Evolutionary conservation across 1,140 invertebrate species (phyloP), one percentile per base, ranked within the genome.

Genomic region (Penaeus vannamei): DNA sequence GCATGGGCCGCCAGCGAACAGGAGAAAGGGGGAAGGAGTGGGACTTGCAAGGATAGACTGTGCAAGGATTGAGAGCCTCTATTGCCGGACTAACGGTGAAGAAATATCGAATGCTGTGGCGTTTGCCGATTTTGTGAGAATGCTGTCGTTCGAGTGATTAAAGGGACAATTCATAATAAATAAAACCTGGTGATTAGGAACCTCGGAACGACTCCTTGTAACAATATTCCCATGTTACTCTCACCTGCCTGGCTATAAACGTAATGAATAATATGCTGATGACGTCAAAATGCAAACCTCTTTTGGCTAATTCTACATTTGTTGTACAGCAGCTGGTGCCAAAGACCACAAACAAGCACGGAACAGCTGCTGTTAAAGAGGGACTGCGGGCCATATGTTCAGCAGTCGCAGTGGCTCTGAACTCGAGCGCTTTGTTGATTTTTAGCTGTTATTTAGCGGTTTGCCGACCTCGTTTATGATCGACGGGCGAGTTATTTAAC

Each of bases 341-440:
- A 84, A 77, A 66, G 36, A 84, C 81, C 81, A 64, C 81, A 62
- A 60, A 76, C 66, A 60, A 76, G 60, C 69, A 46, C 86, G 62
- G 64, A 64, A 81, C 86, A 84, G 81, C 86, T 84, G 86, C 59
- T n/a, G 46, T 62, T 66, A 26, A 60, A 46, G 53, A 76, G 84
- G 36, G 46, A 60, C 14, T 29, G 46, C 42, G 53, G 84, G 69
- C 72, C 72, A 84, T 84, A 69, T 84, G 83, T 42, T 84, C n/a
- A 42, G 53, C 61, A 12, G 29, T 46, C 64, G 7, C 32, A 10
- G 64, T 17, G n/a, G 29, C n/a, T 29, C 69, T 61, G 36, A 46
- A 36, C 14, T 64, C 60, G 83, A 59, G 53, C 23, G 23, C 42
- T 76, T 32, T 32, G 19, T 76, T 29, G 29, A 76, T 12, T 29